phyloP scores from a whole-genome alignment of 2,888 invertebrate species.

The Calliopum simillimum region DNA sequence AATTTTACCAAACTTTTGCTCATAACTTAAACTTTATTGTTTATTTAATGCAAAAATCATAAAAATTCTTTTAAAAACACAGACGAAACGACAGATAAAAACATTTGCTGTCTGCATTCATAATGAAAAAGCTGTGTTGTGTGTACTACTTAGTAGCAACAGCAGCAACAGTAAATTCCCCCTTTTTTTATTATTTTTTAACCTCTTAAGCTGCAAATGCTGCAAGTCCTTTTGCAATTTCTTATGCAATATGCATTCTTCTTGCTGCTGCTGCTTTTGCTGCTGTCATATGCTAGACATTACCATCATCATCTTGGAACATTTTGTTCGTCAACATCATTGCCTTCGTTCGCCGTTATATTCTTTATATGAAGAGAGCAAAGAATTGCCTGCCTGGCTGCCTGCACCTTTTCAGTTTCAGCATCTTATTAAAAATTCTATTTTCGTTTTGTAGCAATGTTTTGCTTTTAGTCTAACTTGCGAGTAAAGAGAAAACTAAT shows the following conservation, averaged over 20 bases:
- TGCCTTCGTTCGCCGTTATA: neutral
- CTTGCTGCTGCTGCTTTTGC: neutral
- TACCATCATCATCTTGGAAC: neutral
- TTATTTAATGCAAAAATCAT: too few relatives aligned
- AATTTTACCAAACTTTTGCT: too few relatives aligned
- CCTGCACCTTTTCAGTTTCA: conserved; percentile 2
- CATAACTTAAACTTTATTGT: too few relatives aligned
- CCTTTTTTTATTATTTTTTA: too few relatives aligned
- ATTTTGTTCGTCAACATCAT: too few relatives aligned
- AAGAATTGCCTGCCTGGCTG: neutral
- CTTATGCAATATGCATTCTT: neutral
- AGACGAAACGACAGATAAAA: too few relatives aligned
- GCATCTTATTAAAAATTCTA: conserved; percentile 35
- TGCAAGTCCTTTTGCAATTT: conserved; percentile 8
- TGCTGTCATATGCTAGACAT: neutral
- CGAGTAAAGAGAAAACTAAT: neutral
- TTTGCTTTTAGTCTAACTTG: too few relatives aligned
- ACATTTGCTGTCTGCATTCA: too few relatives aligned
- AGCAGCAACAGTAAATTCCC: too few relatives aligned
- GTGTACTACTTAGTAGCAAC: too few relatives aligned
- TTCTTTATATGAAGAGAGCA: neutral
- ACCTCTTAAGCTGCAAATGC: neutral
- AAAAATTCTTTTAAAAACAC: too few relatives aligned
- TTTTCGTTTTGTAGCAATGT: conserved; percentile 18
- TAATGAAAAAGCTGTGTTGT: too few relatives aligned